Percentiles rank a stretch among this genome's conserved stretches.
These are phyloP conservation scores for Luperina nickerlii DNA, from an alignment of 2,888 invertebrate species.

Conservation along the genomic window DNA sequence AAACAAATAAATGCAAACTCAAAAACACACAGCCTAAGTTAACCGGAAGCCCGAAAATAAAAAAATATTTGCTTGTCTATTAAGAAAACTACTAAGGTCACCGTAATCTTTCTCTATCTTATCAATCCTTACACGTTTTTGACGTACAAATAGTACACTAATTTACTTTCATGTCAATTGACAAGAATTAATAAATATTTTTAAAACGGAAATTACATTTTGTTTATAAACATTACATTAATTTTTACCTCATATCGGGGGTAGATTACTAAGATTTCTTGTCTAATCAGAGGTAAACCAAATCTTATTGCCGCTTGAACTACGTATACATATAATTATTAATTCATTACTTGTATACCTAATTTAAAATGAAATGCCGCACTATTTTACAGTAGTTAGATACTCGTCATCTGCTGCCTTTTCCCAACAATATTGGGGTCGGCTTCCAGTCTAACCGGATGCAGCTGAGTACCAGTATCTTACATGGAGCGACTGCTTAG, in stretches of 20 bases:
- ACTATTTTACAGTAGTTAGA: too few relatives aligned
- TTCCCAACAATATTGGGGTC: too few relatives aligned
- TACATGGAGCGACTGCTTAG: too few relatives aligned
- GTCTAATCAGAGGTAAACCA: slow-evolving; percentile 2
- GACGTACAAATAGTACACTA: slow-evolving; percentile 24
- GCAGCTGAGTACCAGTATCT: too few relatives aligned
- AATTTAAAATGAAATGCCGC: slow-evolving; percentile 8
- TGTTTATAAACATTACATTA: slow-evolving; percentile 45
- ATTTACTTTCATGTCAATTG: slow-evolving; percentile 24
- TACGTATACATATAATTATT: neutral
- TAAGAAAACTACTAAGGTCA: slow-evolving; percentile 1
- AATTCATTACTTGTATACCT: too few relatives aligned
- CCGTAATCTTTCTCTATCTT: slow-evolving; percentile 26
- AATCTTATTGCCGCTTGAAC: slow-evolving; percentile 9
- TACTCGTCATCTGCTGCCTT: neutral
- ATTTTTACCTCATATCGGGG: neutral
- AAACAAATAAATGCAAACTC: neutral
- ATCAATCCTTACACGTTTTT: slow-evolving; percentile 38
- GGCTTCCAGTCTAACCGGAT: too few relatives aligned
- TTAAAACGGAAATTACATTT: slow-evolving; percentile 5
- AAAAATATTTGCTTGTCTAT: neutral
- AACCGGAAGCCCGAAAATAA: slow-evolving; percentile 17
- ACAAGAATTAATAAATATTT: slow-evolving; percentile 34
- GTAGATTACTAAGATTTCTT: neutral
- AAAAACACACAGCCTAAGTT: neutral